Evolutionary conservation across 1,140 invertebrate genomes (phyloP).

Genomic region (Aethina tumida): DNA sequence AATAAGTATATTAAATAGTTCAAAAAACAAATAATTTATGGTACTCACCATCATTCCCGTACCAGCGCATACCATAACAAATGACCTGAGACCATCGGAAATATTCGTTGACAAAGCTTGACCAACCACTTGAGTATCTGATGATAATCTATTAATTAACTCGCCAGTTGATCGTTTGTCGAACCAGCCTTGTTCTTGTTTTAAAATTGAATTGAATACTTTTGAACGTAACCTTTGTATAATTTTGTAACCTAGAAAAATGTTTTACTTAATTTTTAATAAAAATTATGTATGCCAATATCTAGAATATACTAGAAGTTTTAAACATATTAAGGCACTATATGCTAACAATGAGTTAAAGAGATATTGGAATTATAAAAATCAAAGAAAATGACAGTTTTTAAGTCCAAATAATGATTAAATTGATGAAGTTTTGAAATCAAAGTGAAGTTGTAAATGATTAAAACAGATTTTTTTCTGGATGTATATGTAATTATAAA

Average conservation of each 20-base stretch:
- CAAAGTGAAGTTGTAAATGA: too few species aligned
- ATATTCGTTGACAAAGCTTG: constrained; percentile 86
- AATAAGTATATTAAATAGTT: constrained; percentile 21
- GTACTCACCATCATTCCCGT: constrained; percentile 83
- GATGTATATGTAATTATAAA: too few species aligned
- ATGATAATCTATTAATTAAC: constrained; percentile 79
- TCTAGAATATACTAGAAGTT: too few species aligned
- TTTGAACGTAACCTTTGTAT: constrained; percentile 71
- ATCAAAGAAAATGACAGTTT: too few species aligned
- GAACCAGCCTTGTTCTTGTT: constrained; percentile 90
- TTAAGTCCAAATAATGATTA: too few species aligned
- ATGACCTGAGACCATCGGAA: constrained; percentile 82
- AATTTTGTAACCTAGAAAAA: constrained; percentile 65
- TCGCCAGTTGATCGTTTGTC: constrained; percentile 92
- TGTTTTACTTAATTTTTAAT: too few species aligned
- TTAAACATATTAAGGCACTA: too few species aligned
- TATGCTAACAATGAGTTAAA: too few species aligned
- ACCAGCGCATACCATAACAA: constrained; percentile 75
- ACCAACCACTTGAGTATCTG: constrained; percentile 88
- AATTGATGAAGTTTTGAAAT: too few species aligned
- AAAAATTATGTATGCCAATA: too few species aligned
- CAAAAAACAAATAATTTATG: constrained; percentile 9
- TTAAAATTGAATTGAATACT: constrained; percentile 75
- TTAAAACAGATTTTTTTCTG: too few species aligned
- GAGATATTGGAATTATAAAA: too few species aligned